Conservation (phyloP, 2,797 vertebrate species). For the Sorex maritimensis region DNA sequence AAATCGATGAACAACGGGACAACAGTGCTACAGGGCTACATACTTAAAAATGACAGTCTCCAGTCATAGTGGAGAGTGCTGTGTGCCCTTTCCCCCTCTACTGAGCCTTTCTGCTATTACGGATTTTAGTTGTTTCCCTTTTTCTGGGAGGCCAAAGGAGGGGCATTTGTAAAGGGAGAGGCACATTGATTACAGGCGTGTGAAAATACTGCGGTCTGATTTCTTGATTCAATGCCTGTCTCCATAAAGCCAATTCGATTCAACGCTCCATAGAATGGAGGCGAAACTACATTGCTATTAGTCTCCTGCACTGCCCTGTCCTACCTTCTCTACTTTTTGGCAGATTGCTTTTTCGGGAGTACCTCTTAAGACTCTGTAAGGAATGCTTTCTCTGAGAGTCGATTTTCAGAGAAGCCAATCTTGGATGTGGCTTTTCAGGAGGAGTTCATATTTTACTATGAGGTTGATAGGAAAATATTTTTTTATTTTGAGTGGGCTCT, state of each 20-base stretch:
- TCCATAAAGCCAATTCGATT: not conserved
- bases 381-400: not conserved
- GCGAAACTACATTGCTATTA: not conserved
- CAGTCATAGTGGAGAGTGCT: not conserved
- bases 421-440: not conserved
- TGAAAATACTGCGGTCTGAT: not conserved
- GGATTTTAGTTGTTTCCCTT: not conserved
- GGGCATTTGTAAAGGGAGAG: not conserved
- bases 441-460: not conserved
- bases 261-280: too few species aligned
- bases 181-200: not conserved
- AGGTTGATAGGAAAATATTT: not conserved
- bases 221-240: not conserved
- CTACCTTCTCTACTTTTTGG: not conserved
- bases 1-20: too few species aligned
- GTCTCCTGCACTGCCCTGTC: not conserved
- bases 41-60: not conserved
- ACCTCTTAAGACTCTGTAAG: not conserved
- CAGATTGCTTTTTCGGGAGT: not conserved
- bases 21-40: too few species aligned
- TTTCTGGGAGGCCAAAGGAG: not conserved
- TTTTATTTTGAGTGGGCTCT: too few species aligned
- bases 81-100: rapidly evolving
- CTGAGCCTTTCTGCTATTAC: not conserved
- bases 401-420: slow-evolving; percentile 1